Evolutionary conservation across 1,140 invertebrate species (phyloP).

Genomic region (Euura saliciscinereae): DNA sequence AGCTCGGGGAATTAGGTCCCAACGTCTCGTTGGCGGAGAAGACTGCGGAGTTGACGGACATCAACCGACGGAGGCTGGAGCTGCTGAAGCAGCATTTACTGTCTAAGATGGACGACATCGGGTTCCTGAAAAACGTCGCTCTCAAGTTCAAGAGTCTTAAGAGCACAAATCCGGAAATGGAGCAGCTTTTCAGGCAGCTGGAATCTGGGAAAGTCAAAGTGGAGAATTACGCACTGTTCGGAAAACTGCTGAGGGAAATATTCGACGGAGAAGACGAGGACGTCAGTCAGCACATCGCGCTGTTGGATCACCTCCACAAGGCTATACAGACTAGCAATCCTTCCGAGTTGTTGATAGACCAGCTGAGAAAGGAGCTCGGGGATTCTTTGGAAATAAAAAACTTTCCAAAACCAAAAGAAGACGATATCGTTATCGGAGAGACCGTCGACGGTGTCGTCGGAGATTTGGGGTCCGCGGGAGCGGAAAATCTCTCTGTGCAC

Average conservation of each 20-base stretch:
- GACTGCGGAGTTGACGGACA: conserved; percentile 23
- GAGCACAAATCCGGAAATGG: conserved; percentile 12
- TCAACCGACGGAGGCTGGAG: conserved; percentile 28
- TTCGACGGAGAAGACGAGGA: conserved; percentile 28
- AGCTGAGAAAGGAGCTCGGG: conserved; percentile 14
- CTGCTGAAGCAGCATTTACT: conserved; percentile 40
- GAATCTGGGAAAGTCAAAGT: conserved; percentile 22
- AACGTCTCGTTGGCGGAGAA: conserved; percentile 25
- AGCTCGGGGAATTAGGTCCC: conserved; percentile 38
- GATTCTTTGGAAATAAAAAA: conserved; percentile 20
- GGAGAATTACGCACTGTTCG: conserved; percentile 28
- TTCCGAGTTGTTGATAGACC: conserved; percentile 6
- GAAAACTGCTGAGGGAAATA: conserved; percentile 21
- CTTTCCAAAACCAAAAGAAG: conserved; percentile 4
- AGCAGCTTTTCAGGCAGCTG: conserved; percentile 30
- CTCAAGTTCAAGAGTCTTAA: conserved; percentile 27
- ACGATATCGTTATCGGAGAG: conserved; percentile 24
- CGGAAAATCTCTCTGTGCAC: conserved; percentile 16
- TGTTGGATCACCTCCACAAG: conserved; percentile 23
- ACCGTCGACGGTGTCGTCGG: conserved; percentile 24
- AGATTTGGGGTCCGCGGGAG: conserved; percentile 16
- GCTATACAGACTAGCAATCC: conserved; percentile 23
- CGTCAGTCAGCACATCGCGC: conserved; percentile 19
- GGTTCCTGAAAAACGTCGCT: conserved; percentile 24
- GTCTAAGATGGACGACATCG: conserved; percentile 30